A percentile compares a stretch with the other conserved stretches of the same genome.
Evolutionary conservation across 2,113 vertebrate genomes (phyloP).

Genomic region (Sander lucioperca): DNA sequence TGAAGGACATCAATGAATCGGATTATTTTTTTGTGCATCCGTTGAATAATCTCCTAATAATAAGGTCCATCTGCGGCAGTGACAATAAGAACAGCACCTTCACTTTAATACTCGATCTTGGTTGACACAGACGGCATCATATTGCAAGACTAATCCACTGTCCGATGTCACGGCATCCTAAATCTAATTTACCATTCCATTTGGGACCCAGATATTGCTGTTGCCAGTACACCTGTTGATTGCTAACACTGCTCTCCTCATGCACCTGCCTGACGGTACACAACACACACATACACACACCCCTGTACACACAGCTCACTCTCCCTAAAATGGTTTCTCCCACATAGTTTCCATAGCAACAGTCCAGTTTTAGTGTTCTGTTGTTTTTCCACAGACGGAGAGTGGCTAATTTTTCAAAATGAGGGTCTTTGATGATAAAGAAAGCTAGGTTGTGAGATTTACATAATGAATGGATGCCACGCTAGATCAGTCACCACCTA

Average conservation of each 20-base stretch:
- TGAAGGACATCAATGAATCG: conserved; percentile 56
- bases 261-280: conserved; percentile 17
- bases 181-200: conserved; percentile 75
- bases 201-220: conserved; percentile 61
- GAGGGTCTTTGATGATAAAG: conserved; percentile 83
- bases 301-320: conserved; percentile 14
- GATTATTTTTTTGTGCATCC: conserved; percentile 55
- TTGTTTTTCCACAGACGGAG: conserved; percentile 74
- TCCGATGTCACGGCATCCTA: conserved; percentile 55
- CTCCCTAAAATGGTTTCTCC: conserved; percentile 76
- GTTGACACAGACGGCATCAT: conserved; percentile 63
- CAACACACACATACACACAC: conserved; percentile 30
- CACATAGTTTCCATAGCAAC: conserved; percentile 84
- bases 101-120: conserved; percentile 67
- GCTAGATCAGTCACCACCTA: conserved; percentile 74
- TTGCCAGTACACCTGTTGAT: conserved; percentile 77
- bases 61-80: conserved; percentile 74
- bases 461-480: conserved; percentile 80
- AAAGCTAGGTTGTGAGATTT: conserved; percentile 75
- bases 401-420: conserved; percentile 80
- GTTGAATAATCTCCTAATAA: conserved; percentile 76
- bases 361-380: conserved; percentile 80
- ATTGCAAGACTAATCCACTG: conserved; percentile 64
- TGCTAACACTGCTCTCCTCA: conserved; percentile 56
- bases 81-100: conserved; percentile 66